Percentiles rank a stretch among this genome's conserved stretches.
phyloP scores from a whole-genome alignment of 2,113 vertebrate species.

The Morone saxatilis region DNA sequence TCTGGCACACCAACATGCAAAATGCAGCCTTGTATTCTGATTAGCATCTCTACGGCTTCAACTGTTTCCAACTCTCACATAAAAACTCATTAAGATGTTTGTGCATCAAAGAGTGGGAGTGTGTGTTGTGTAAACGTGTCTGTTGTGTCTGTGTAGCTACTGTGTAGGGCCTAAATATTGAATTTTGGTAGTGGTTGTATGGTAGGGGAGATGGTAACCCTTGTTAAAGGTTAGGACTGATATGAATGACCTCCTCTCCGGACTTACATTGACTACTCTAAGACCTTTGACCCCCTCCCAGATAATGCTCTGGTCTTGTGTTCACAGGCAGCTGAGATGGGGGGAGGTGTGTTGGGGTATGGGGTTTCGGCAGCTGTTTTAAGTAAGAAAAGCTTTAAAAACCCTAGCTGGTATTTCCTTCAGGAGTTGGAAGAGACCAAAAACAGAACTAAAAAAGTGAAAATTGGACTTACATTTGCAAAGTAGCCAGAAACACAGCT shows the following conservation, averaged over 20 bases:
- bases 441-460: background rate
- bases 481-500: no score
- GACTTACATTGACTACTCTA: background rate
- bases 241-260: background rate
- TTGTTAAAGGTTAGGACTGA: background rate
- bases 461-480: background rate
- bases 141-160: background rate
- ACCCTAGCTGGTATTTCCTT: background rate
- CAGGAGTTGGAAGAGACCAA: background rate
- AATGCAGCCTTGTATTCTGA: slow-evolving; percentile 28
- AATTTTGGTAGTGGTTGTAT: background rate
- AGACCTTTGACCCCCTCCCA: background rate
- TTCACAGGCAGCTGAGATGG: no score
- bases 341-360: no score
- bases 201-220: background rate
- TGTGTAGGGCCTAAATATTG: no score
- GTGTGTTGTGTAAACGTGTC: background rate
- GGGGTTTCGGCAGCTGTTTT: background rate
- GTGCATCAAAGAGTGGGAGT: background rate
- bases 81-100: slow-evolving; percentile 20
- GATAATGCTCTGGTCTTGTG: background rate
- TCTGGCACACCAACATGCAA: slow-evolving; percentile 34
- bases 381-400: background rate
- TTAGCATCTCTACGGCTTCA: slow-evolving; percentile 22
- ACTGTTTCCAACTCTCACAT: background rate